Percentiles rank a stretch among this genome's conserved stretches.
Evolutionary conservation across 2,113 vertebrate species (phyloP).

Genomic region (Bujurquina vittata): DNA sequence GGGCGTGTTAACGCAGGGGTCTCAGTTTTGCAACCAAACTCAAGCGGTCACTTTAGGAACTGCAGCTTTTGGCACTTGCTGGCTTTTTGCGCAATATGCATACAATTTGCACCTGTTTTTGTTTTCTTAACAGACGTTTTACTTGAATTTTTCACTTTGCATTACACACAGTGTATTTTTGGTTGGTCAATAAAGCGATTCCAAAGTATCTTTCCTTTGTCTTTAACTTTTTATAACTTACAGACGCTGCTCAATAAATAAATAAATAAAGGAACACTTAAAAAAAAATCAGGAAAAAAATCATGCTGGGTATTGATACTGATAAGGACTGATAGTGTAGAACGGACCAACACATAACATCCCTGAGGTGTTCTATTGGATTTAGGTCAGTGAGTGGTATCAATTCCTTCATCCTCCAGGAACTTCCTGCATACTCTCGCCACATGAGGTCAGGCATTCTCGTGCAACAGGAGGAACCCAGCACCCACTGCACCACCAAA

Average conservation of each 20-base stretch:
- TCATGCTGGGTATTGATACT: no score
- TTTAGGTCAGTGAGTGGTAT: no score
- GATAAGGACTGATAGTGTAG: no score
- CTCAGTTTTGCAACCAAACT: background rate
- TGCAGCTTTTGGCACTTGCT: background rate
- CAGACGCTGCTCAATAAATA: background rate
- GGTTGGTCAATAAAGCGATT: conserved; percentile 27
- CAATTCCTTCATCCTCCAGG: no score
- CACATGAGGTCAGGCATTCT: no score
- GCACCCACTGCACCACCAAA: no score
- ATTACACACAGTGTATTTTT: background rate
- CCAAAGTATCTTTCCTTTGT: background rate
- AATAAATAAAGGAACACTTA: no score
- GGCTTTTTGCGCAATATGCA: background rate
- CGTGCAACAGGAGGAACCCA: no score
- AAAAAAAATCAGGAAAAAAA: no score
- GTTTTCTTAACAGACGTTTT: background rate
- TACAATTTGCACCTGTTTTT: conserved; percentile 33
- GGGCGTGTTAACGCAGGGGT: background rate
- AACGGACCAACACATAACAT: no score
- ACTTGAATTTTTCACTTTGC: conserved; percentile 43
- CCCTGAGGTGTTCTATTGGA: no score
- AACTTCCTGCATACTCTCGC: no score
- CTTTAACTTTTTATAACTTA: background rate
- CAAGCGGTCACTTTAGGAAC: background rate